A percentile compares a stretch with the other conserved stretches of the same genome.
Evolutionary conservation across 2,797 vertebrate species (phyloP).

Genomic region (Trematomus bernacchii): DNA sequence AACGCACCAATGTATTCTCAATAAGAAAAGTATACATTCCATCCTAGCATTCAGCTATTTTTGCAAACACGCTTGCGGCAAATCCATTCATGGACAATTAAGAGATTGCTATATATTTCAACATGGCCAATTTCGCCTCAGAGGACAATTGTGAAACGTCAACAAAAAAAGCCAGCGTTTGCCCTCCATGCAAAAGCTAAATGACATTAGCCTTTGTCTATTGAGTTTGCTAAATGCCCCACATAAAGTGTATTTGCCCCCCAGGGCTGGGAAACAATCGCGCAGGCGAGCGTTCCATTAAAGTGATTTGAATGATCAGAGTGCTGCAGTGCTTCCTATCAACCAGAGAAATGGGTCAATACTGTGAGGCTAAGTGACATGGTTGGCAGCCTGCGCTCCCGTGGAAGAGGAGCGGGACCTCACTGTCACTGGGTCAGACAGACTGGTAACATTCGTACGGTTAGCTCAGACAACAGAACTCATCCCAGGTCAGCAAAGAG

Average conservation of each 20-base stretch:
- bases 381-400: slow-evolving; percentile 71
- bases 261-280: slow-evolving; percentile 81
- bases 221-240: slow-evolving; percentile 88
- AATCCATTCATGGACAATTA: slow-evolving; percentile 80
- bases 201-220: slow-evolving; percentile 83
- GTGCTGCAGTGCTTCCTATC: slow-evolving; percentile 75
- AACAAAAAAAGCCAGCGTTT: slow-evolving; percentile 72
- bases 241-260: slow-evolving; percentile 84
- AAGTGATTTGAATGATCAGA: slow-evolving; percentile 84
- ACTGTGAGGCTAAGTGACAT: slow-evolving; percentile 81
- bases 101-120: slow-evolving; percentile 81
- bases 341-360: slow-evolving; percentile 83
- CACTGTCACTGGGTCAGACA: slow-evolving; percentile 74
- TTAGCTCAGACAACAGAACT: slow-evolving; percentile 18
- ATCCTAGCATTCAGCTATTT: slow-evolving; percentile 16
- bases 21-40: slow-evolving; percentile 6
- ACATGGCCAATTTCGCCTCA: slow-evolving; percentile 71
- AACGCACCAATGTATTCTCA: slow-evolving; percentile 7
- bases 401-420: slow-evolving; percentile 68
- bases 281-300: slow-evolving; percentile 78
- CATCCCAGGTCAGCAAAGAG: slow-evolving; percentile 15
- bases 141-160: slow-evolving; percentile 74
- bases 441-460: slow-evolving; percentile 17
- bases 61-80: slow-evolving; percentile 60
- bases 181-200: slow-evolving; percentile 79